These are phyloP conservation scores for Thymelicus lineola DNA, from an alignment of 2,888 invertebrate species.

Conservation along the genomic window DNA sequence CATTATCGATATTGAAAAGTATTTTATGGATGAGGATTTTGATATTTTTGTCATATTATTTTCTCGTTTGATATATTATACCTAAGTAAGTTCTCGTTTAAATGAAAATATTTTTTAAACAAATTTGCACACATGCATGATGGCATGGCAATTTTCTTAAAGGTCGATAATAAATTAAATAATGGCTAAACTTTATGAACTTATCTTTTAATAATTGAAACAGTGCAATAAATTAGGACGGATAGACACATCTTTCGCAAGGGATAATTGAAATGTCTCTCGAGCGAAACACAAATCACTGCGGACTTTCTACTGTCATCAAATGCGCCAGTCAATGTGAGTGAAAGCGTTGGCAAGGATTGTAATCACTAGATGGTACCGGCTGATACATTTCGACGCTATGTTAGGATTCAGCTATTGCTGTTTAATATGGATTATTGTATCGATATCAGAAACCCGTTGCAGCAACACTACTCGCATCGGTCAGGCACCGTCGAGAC, in stretches of 20 bases:
- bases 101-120: too few relatives aligned
- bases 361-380: constrained; percentile 32
- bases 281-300: constrained; percentile 28
- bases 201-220: background rate
- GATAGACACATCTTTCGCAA: background rate
- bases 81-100: too few relatives aligned
- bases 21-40: background rate
- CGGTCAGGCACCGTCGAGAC: constrained; percentile 66
- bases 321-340: constrained; percentile 30
- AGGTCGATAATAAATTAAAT: background rate
- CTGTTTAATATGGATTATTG: constrained; percentile 35
- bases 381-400: constrained; percentile 31
- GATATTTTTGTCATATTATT: background rate
- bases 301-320: constrained; percentile 37
- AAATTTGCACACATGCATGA: too few relatives aligned
- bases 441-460: constrained; percentile 50
- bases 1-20: constrained; percentile 7
- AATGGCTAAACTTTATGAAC: too few relatives aligned
- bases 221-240: constrained; percentile 4
- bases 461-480: constrained; percentile 53
- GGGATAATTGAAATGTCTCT: constrained; percentile 29
- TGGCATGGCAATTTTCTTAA: background rate
- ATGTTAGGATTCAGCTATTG: constrained; percentile 28
- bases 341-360: constrained; percentile 39
- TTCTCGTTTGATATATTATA: background rate